Evolutionary conservation across 2,797 vertebrate species (phyloP).

Genomic region (Coregonus suidteri): DNA sequence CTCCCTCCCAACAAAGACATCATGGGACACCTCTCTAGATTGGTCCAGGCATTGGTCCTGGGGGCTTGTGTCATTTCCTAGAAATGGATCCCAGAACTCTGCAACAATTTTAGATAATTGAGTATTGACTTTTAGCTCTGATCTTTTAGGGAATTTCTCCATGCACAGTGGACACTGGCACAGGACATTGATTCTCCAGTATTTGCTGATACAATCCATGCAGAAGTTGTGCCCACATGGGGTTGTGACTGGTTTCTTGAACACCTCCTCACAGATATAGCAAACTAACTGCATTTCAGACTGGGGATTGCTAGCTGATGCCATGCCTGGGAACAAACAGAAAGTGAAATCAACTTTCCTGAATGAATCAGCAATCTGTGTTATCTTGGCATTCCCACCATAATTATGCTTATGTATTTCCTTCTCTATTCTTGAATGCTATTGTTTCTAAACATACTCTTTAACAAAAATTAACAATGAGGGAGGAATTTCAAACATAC

Average conservation of each 20-base stretch:
- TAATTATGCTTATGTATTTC: not conserved
- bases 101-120: conserved; percentile 62
- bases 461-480: too few species aligned
- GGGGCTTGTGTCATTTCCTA: not conserved
- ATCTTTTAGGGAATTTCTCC: conserved; percentile 52
- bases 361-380: not conserved
- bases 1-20: conserved; percentile 56
- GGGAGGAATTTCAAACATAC: too few species aligned
- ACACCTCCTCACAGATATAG: conserved; percentile 70
- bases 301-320: conserved; percentile 47
- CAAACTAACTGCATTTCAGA: conserved; percentile 68
- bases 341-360: conserved; percentile 48
- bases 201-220: conserved; percentile 63
- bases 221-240: conserved; percentile 78
- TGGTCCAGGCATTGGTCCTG: not conserved
- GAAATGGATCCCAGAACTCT: conserved; percentile 37
- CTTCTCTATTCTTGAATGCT: too few species aligned
- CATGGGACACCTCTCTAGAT: conserved; percentile 30
- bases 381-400: not conserved
- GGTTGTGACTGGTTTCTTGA: conserved; percentile 67
- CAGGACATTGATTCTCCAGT: conserved; percentile 52
- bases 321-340: conserved; percentile 64
- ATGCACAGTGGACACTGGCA: conserved; percentile 71
- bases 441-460: too few species aligned
- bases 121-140: conserved; percentile 68